These are phyloP conservation scores for Chironomus riparius DNA, from an alignment of 2,888 invertebrate genomes.

Conservation along the genomic window DNA sequence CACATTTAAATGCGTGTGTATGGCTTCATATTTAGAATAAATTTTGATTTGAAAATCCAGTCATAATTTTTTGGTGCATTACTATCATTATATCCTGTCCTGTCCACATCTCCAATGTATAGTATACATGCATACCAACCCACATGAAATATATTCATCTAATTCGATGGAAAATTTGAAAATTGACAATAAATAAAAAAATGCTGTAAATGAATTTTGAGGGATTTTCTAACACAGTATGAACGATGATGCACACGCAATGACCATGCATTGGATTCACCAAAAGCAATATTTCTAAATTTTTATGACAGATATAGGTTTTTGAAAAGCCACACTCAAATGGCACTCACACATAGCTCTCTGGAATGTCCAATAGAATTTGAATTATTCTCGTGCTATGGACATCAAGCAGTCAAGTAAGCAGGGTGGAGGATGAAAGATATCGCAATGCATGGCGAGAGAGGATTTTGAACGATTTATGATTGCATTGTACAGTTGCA, in stretches of 20 bases:
- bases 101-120: neutral
- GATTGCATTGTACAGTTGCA: neutral
- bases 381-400: no score
- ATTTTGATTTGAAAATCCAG: neutral
- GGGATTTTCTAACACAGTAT: neutral
- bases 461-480: conserved; percentile 19
- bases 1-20: neutral
- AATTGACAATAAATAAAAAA: neutral
- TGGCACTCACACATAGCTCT: neutral
- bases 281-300: conserved; percentile 10
- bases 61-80: conserved; percentile 9
- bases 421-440: neutral
- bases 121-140: neutral
- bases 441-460: neutral
- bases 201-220: neutral
- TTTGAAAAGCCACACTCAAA: neutral
- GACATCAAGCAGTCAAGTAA: no score
- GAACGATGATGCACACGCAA: neutral
- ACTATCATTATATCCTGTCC: neutral
- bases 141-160: neutral
- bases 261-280: neutral
- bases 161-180: conserved; percentile 11
- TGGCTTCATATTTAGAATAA: neutral
- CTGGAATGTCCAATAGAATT: no score
- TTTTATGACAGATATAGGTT: conserved; percentile 16